Evolutionary conservation across 2,797 vertebrate species (phyloP), one percentile per base, ranked within the genome.

Genomic region (Ceryle rudis): DNA sequence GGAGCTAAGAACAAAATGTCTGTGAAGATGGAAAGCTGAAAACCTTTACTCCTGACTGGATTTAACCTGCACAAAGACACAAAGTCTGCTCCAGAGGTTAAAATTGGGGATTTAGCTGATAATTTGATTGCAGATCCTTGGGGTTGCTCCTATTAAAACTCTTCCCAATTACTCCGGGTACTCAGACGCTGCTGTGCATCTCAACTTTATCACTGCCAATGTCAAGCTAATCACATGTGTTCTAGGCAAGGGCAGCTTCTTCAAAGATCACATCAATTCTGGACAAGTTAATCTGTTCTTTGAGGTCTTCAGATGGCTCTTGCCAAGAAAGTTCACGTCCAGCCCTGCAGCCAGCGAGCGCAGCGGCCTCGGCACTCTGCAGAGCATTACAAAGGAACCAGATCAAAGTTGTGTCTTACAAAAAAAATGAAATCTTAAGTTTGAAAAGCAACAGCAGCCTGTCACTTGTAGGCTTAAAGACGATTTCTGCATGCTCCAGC

Each of bases 401-500:
- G 90, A 97, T 97, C 96, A 97, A 97, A 96, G 96, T 95, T 93
- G 67, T 55, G 74, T 78, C 95, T 93, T 65, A 95, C 79, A 93
- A 83, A 95, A 95, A 95, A 95, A 95, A 96, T 12, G 83, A 96
- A 96, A 95, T 90, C 92, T 90, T 71, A 90, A 95, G 93, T 97
- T 95, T 97, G 95, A 97, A 97, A 96, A 95, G 93, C 95, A 97
- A 95, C 92, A 96, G 96, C 93, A 97, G 94, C 93, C 93, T 96
- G 94, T 97, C 97, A 97, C 92, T 95, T 93, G 93, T 73, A 92
- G 67, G 93, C 93, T 96, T 95, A 96, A 94, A 93, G 94, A 97
- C 1, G 15, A 95, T 78, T 97, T 95, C 91, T 95, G 93, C 93
- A 82, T 95, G 88, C 96, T 96, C 64, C 93, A 95, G 96, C 91